A percentile compares a stretch with the other conserved stretches of the same genome.
phyloP scores from a whole-genome alignment of 2,888 invertebrate genomes.

The Stenichneumon culpator region DNA sequence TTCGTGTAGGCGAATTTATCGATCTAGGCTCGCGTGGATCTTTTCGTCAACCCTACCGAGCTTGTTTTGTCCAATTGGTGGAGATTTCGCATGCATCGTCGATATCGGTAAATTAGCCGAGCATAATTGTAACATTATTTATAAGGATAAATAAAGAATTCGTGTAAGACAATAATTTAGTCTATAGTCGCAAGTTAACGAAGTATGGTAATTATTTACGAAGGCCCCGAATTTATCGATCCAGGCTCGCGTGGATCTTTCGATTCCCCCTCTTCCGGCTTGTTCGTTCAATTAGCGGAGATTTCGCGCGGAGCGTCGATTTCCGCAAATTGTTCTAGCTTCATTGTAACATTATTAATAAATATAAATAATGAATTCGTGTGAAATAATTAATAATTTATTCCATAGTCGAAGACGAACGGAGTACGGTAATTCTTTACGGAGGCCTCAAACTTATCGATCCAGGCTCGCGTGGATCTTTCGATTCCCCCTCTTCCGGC shows the following conservation, averaged over 20 bases:
- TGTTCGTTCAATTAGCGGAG: constrained; percentile 58
- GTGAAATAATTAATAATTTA: constrained; percentile 57
- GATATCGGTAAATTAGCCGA: no score
- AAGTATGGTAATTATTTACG: neutral
- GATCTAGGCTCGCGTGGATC: neutral
- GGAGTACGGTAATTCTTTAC: neutral
- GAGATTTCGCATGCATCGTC: constrained; percentile 6
- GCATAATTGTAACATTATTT: neutral
- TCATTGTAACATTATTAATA: neutral
- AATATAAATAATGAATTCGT: neutral
- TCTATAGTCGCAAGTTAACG: constrained; percentile 18
- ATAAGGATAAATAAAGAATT: neutral
- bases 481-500: constrained; percentile 35
- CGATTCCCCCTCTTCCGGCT: neutral
- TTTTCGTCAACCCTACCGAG: neutral
- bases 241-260: constrained; percentile 1
- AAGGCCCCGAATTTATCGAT: neutral
- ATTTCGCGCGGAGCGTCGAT: neutral
- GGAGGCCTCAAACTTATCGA: neutral
- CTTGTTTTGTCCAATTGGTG: constrained; percentile 57
- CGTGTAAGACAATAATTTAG: constrained; percentile 57
- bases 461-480: constrained; percentile 46
- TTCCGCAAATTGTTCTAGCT: no score
- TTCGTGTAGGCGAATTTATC: neutral
- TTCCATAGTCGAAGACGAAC: constrained; percentile 25